Conservation (phyloP, 1,140 invertebrate genomes). For the Mamestra configurata region DNA sequence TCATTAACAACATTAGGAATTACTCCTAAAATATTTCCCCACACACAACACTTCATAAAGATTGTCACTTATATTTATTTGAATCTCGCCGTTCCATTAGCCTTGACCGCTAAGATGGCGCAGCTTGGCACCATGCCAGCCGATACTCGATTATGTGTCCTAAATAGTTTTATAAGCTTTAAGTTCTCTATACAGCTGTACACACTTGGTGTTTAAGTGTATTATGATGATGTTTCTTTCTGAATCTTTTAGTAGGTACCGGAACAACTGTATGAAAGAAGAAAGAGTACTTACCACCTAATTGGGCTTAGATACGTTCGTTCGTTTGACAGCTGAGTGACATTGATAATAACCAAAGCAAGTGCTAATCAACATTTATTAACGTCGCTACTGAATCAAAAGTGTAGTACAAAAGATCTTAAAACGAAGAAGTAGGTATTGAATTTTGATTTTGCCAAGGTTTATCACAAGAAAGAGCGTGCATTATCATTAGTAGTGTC, state of each 20-base stretch:
- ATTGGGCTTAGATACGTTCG: too few relatives aligned
- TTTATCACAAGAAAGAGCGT: neutral
- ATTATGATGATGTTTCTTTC: neutral
- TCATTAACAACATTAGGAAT: neutral
- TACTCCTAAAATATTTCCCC: neutral
- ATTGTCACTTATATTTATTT: slow-evolving; percentile 31
- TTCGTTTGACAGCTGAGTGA: too few relatives aligned
- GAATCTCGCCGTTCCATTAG: slow-evolving; percentile 14
- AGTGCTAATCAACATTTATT: too few relatives aligned
- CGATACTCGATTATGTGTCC: slow-evolving; percentile 10
- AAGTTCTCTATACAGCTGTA: neutral
- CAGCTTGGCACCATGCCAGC: slow-evolving; percentile 53
- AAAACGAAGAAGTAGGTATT: neutral
- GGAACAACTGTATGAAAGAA: too few relatives aligned
- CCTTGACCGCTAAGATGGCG: slow-evolving; percentile 58
- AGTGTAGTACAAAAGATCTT: too few relatives aligned
- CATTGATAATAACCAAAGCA: too few relatives aligned
- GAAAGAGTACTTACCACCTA: too few relatives aligned
- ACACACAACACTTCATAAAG: slow-evolving; percentile 3
- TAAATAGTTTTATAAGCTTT: slow-evolving; percentile 20
- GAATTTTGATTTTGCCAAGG: neutral
- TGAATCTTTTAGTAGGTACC: too few relatives aligned
- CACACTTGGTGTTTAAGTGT: neutral
- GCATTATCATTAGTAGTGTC: neutral
- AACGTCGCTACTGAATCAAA: too few relatives aligned